phyloP scores from a whole-genome alignment of 2,888 invertebrate genomes.

The Apotomis turbidana region DNA sequence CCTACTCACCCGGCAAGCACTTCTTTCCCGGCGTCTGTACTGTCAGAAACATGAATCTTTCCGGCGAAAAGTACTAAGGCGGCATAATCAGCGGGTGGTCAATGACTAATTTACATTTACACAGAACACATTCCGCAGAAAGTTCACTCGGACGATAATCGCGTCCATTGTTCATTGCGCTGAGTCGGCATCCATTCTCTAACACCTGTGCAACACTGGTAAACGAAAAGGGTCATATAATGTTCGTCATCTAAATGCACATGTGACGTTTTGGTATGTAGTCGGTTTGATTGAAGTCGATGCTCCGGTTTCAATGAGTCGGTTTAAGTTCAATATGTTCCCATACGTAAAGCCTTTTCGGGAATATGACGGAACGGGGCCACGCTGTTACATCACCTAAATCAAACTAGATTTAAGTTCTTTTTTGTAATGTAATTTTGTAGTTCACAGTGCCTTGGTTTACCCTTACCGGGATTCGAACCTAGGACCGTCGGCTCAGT shows the following conservation, averaged over 20 bases:
- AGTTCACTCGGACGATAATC: slow-evolving; percentile 44
- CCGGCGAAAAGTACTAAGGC: slow-evolving; percentile 25
- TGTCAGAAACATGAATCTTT: slow-evolving; percentile 9
- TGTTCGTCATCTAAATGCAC: background rate
- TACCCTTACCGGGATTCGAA: too few relatives aligned
- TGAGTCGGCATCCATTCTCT: slow-evolving; percentile 37
- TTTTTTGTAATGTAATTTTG: too few relatives aligned
- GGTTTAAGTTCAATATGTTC: slow-evolving; percentile 11
- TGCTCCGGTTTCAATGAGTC: slow-evolving; percentile 38
- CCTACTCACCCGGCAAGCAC: too few relatives aligned
- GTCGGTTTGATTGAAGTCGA: slow-evolving; percentile 23
- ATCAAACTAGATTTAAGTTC: too few relatives aligned
- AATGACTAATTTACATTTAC: slow-evolving; percentile 49
- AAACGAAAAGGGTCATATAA: background rate
- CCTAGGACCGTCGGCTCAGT: too few relatives aligned
- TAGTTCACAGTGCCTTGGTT: too few relatives aligned
- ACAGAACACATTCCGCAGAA: slow-evolving; percentile 44
- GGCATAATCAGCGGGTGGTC: slow-evolving; percentile 44
- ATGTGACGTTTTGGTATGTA: slow-evolving; percentile 12
- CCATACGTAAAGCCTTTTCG: slow-evolving; percentile 14
- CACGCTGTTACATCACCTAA: too few relatives aligned
- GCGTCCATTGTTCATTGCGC: slow-evolving; percentile 35
- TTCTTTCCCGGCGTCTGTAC: too few relatives aligned
- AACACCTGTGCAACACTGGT: slow-evolving; percentile 19
- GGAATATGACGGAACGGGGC: background rate